phyloP scores from a whole-genome alignment of 2,113 vertebrate genomes.

The Labeo catla region DNA sequence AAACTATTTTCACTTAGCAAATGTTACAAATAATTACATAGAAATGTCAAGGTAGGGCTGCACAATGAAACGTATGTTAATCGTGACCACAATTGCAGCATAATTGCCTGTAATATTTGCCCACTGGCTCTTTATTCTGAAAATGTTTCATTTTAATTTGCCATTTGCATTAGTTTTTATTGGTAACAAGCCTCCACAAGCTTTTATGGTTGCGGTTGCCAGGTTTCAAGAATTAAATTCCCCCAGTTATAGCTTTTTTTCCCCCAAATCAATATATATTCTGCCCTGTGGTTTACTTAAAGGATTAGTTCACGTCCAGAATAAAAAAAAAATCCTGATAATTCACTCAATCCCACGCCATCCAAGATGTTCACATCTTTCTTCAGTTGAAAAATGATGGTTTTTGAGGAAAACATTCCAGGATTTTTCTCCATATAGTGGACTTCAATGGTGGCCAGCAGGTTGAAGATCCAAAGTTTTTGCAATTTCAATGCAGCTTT shows the following conservation, averaged over 20 bases:
- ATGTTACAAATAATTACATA: background rate
- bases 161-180: background rate
- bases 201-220: background rate
- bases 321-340: too few relatives aligned
- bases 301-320: too few relatives aligned
- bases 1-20: background rate
- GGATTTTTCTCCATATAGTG: too few relatives aligned
- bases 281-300: background rate
- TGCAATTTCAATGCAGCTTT: too few relatives aligned
- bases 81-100: too few relatives aligned
- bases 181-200: background rate
- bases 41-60: background rate
- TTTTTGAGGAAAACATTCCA: too few relatives aligned
- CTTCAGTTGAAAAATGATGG: too few relatives aligned
- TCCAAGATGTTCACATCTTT: too few relatives aligned
- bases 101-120: background rate
- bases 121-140: background rate
- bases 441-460: too few relatives aligned
- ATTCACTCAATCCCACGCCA: too few relatives aligned
- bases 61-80: background rate
- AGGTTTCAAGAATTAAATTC: too few relatives aligned
- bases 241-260: background rate
- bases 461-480: too few relatives aligned
- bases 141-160: background rate
- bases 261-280: background rate